Conservation (phyloP, 2,888 invertebrate genomes). For the Camptogramma bilineatum region DNA sequence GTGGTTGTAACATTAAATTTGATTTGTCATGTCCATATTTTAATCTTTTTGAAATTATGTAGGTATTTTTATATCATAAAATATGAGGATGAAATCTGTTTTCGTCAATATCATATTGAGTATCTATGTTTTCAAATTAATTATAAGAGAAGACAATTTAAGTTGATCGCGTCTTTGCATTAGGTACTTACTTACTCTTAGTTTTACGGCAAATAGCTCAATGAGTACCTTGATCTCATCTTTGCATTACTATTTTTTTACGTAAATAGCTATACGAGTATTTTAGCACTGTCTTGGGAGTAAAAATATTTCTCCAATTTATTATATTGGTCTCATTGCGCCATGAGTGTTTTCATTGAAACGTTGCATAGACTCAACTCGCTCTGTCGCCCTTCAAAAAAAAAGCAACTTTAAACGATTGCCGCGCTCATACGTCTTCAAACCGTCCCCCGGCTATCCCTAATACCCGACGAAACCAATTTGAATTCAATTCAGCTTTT, state of each 20-base stretch:
- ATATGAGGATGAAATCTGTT: no score
- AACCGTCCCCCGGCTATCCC: slow-evolving; percentile 80
- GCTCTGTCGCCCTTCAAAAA: slow-evolving; percentile 70
- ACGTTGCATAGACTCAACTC: slow-evolving; percentile 62
- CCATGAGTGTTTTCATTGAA: slow-evolving; percentile 63
- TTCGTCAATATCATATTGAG: no score
- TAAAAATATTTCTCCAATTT: not conserved
- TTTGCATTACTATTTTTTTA: no score
- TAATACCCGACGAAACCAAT: slow-evolving; percentile 85
- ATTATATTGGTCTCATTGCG: slow-evolving; percentile 38
- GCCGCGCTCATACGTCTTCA: slow-evolving; percentile 72
- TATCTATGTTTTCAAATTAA: no score
- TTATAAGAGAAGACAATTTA: no score
- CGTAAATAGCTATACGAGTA: no score
- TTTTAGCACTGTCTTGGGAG: not conserved
- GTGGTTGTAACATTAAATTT: not conserved
- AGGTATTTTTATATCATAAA: not conserved
- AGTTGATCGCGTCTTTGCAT: no score
- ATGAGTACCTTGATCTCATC: no score
- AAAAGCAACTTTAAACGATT: slow-evolving; percentile 81
- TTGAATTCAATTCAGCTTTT: slow-evolving; percentile 86
- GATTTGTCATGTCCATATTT: not conserved
- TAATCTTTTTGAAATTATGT: not conserved
- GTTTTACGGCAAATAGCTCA: no score
- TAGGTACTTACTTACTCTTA: no score